Conservation (phyloP, 2,888 invertebrate genomes). For the Melanargia galathea region DNA sequence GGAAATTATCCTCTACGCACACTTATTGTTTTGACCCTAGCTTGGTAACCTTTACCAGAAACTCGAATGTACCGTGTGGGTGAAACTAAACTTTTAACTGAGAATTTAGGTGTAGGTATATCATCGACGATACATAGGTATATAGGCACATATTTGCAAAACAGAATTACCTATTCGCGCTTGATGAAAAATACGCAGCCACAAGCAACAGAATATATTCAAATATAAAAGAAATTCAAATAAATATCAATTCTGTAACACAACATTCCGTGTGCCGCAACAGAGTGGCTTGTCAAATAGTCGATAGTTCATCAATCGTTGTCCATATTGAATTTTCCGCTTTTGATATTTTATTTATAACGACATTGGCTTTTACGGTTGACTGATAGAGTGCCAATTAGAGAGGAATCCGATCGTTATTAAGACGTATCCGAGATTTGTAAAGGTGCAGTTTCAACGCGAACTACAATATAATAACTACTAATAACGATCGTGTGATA, state of each 20-base stretch:
- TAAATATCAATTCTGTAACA: conserved; percentile 3
- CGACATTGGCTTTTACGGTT: conserved; percentile 38
- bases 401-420: conserved; percentile 41
- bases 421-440: conserved; percentile 38
- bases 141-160: too few relatives aligned
- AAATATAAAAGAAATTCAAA: background rate
- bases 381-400: conserved; percentile 44
- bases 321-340: conserved; percentile 35
- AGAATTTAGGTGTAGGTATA: too few relatives aligned
- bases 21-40: too few relatives aligned
- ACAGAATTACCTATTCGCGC: too few relatives aligned
- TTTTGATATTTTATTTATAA: conserved; percentile 40
- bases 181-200: background rate
- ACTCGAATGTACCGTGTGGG: too few relatives aligned
- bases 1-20: too few relatives aligned
- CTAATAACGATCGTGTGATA: background rate
- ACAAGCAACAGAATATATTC: background rate
- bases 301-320: conserved; percentile 38
- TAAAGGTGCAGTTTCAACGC: conserved; percentile 27
- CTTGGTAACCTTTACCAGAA: too few relatives aligned
- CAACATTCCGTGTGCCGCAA: background rate
- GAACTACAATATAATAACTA: background rate
- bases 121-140: too few relatives aligned
- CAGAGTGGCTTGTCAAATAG: conserved; percentile 28
- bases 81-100: too few relatives aligned